These are phyloP conservation scores for Noctua janthina DNA, from an alignment of 2,888 invertebrate species.

Conservation along the genomic window DNA sequence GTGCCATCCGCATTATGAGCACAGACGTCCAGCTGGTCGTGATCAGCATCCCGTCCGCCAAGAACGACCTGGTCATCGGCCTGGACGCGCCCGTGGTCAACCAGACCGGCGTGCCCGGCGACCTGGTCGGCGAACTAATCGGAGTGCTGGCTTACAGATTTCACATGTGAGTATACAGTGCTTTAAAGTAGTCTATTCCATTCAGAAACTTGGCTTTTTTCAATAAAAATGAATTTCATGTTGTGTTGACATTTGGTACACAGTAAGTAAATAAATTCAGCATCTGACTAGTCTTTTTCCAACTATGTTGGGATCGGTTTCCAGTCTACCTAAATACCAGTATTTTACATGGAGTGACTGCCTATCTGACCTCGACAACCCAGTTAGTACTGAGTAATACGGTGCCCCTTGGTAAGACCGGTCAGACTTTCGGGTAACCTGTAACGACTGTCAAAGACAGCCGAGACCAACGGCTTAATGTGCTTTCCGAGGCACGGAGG, in stretches of 20 bases:
- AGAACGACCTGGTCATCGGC: conserved; percentile 97
- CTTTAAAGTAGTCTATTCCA: neutral
- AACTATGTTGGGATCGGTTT: no score
- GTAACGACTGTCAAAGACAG: no score
- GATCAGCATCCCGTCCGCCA: conserved; percentile 95
- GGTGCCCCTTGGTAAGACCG: no score
- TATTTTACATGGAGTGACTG: no score
- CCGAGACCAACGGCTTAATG: no score
- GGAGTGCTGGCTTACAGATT: conserved; percentile 95
- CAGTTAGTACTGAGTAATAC: no score
- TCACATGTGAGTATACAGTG: conserved; percentile 91
- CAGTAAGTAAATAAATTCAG: no score
- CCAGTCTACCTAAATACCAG: no score
- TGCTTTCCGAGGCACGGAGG: no score
- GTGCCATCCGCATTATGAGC: conserved; percentile 96
- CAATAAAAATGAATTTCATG: neutral
- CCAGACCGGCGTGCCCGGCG: conserved; percentile 76
- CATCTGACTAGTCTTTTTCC: no score
- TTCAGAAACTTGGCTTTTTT: neutral
- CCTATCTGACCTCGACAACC: no score
- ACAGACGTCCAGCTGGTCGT: conserved; percentile 96
- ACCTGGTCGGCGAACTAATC: conserved; percentile 96
- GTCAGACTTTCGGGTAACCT: no score
- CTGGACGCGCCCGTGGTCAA: conserved; percentile 84
- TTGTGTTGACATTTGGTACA: neutral